Base-by-base conservation (phyloP, 2,113 vertebrate genomes). In the Myotis yumanensis region DNA sequence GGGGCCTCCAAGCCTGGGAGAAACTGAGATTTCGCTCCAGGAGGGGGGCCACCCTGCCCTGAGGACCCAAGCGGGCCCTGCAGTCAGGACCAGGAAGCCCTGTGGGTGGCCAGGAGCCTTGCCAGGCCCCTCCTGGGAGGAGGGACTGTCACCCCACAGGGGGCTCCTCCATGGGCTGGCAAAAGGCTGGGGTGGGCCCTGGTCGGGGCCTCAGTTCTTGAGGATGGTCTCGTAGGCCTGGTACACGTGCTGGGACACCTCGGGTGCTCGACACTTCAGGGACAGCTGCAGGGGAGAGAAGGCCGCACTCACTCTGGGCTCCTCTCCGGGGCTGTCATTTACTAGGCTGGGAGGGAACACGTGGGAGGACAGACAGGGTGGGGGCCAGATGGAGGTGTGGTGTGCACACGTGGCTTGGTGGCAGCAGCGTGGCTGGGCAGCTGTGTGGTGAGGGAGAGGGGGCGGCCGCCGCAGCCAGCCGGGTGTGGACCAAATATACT, bases 221-320 rank as follows among this genome's bases (percentile, higher is more conserved):
- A 99, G 98, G 96, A 99, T 98, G 11, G 98, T 98, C 97, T 99
- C 99, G 0, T 99, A 99, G 97, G 99, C 99, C 98, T 99, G 99
- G 98, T 98, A 99, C 89, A 99, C 94, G 15, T 98, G 99, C 97
- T 99, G 99, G 91, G 98, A 98, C 71, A 99, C 99, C 96, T 99
- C 99, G 0, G 99, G 98, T 0, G 99, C 99, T 96, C 99, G 98
- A 97, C 99, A 99, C 97, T 99, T 99, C 97, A 99, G 97, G 66
- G 99, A 99, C 37, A 99, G 96, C 99, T 99, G 98, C 1, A 20
- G 93, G 82, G 92, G 57, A 98, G 28, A 86, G 14, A 94, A 20
- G 51, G 12, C 6, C 2, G 30, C 3, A 5, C 68, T 96, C 66
- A 81, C 32, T 52, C 54, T 4, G 32, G 40, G 40, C 37, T 95